These are phyloP conservation scores for Otus scops DNA, from an alignment of 2,797 vertebrate species.

Conservation along the genomic window DNA sequence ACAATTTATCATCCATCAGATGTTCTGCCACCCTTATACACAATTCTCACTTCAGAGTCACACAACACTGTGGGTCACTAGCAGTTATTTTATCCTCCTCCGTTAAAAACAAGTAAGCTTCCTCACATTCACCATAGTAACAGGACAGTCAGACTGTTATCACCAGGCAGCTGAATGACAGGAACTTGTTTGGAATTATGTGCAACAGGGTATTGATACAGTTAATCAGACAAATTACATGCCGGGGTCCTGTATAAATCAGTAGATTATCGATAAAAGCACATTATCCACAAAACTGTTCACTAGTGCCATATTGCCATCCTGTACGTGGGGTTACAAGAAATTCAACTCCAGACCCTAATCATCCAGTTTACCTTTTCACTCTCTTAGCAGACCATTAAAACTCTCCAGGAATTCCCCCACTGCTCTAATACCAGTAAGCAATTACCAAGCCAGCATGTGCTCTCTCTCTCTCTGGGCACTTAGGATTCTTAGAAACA, in stretches of 20 bases:
- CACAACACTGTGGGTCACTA: not conserved
- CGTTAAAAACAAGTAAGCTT: not conserved
- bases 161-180: not conserved
- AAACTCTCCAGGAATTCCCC: not conserved
- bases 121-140: not conserved
- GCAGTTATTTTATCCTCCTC: not conserved
- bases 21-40: not conserved
- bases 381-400: not conserved
- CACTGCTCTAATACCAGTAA: not conserved
- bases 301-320: not conserved
- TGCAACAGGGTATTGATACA: not conserved
- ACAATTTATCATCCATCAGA: not conserved
- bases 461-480: not conserved
- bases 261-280: not conserved
- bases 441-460: not conserved
- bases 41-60: not conserved
- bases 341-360: not conserved
- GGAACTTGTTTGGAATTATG: not conserved
- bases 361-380: not conserved
- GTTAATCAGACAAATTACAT: too few relatives aligned
- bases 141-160: not conserved
- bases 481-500: not conserved
- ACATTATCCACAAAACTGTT: not conserved
- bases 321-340: not conserved
- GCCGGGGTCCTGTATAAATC: not conserved